These are phyloP conservation scores for Dyspetes luteomarginatus DNA, from an alignment of 2,888 invertebrate genomes.

Conservation along the genomic window DNA sequence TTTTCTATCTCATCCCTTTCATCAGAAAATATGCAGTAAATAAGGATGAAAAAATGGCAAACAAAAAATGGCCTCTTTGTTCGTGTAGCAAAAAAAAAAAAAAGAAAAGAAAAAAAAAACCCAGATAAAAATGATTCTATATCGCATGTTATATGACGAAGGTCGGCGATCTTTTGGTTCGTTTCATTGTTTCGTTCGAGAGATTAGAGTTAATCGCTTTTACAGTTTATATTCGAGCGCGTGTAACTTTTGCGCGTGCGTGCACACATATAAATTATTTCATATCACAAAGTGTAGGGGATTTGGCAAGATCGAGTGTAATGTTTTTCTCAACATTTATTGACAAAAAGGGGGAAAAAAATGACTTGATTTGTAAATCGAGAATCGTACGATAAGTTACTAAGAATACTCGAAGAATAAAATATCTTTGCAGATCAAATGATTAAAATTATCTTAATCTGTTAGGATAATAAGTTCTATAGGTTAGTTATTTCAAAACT, in stretches of 20 bases:
- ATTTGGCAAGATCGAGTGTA: no score
- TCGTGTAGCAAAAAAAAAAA: background rate
- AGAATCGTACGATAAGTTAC: no score
- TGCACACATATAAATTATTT: no score
- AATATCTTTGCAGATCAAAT: no score
- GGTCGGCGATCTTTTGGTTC: conserved; percentile 33
- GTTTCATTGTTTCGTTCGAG: background rate
- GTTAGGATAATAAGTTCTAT: no score
- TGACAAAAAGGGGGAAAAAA: no score
- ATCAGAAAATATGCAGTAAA: background rate
- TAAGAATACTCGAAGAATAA: no score
- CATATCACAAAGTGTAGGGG: no score
- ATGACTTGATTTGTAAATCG: no score
- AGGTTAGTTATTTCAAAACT: no score
- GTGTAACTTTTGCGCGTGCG: background rate
- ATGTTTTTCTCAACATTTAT: no score
- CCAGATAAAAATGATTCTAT: background rate
- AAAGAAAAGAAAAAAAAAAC: background rate
- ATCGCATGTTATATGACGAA: background rate
- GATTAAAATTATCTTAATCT: no score
- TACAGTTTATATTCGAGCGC: background rate
- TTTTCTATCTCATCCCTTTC: background rate
- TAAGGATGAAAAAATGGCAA: conserved; percentile 1
- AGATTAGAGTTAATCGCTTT: background rate
- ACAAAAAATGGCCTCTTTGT: conserved; percentile 16